Base-by-base conservation (phyloP, 2,888 invertebrate species). In the Hirtodrosophila alboralis region DNA sequence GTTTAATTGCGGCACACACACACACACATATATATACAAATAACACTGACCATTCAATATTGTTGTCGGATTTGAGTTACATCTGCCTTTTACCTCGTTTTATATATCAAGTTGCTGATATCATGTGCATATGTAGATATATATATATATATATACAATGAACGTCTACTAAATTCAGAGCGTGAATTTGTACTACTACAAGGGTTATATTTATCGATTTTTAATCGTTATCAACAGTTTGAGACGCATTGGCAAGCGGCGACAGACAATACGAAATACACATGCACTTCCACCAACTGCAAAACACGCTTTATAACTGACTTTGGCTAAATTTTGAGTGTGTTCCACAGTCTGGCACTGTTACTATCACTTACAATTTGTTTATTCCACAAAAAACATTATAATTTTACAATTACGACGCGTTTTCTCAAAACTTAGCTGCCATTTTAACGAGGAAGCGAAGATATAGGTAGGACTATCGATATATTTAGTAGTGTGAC, bases 11-110 rank as follows among this genome's bases (percentile, higher is more conserved):
- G 44, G 51, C 40, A 54, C 68, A 67, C 52, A 56, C 52, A 64
- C 31, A 56, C 44, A 53, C 54, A 45, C 27, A 23, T 34, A 37
- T 14, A 44, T n/a, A 14, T 14, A 33, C 45, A 43, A 31, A 34
- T 38, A 41, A 45, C 41, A 53, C 49, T 21, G 47, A 18, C 16
- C 41, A 51, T 61, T 75, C 47, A 36, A 45, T 53, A 47, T 61
- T 64, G 59, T 49, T 28, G 65, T 61, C 28, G 60, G 73, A 59
- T 70, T 75, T 67, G 36, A 73, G 57, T 78, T 78, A 63, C 66
- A 57, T 41, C 14, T 47, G 58, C 51, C 60, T 67, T 78, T 81
- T 78, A 78, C 78, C 75, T 78, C 48, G 69, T 56, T 66, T 60
- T 51, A 45, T 57, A 63, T 81, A 81, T 79, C 66, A 75, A 67